These are phyloP conservation scores for Dyspetes luteomarginatus DNA, from an alignment of 2,888 invertebrate species.

Conservation along the genomic window DNA sequence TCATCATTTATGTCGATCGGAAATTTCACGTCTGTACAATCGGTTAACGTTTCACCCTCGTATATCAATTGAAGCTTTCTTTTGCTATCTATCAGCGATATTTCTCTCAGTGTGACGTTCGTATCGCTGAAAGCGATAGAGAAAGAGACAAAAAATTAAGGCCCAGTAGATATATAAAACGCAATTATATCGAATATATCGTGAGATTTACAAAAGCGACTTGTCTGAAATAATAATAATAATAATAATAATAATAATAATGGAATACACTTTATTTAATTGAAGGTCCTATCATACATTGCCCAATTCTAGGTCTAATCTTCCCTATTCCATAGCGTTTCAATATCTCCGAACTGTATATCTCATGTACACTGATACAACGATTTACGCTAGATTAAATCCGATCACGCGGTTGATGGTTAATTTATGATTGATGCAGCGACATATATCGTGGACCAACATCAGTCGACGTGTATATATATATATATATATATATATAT, in stretches of 20 bases:
- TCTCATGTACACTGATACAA: constrained; percentile 28
- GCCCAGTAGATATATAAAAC: background rate
- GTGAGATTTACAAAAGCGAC: no score
- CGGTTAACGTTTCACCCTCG: constrained; percentile 76
- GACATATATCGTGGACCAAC: constrained; percentile 35
- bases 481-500: no score
- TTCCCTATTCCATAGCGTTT: constrained; percentile 10
- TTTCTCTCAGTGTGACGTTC: constrained; percentile 76
- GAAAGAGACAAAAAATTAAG: constrained; percentile 16
- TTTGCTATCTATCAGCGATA: constrained; percentile 72
- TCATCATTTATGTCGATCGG: constrained; percentile 47
- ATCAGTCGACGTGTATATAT: background rate
- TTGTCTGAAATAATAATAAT: no score
- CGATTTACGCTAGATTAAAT: constrained; percentile 70
- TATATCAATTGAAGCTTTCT: constrained; percentile 78
- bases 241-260: no score
- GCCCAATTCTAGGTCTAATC: background rate
- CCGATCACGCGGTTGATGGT: constrained; percentile 60
- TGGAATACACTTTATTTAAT: no score
- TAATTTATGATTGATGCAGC: constrained; percentile 68
- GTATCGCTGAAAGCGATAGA: constrained; percentile 73
- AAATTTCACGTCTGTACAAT: constrained; percentile 72
- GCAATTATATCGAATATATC: background rate
- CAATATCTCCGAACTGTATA: background rate
- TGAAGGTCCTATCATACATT: background rate